Percentiles rank a stretch among this genome's conserved stretches.
phyloP scores from a whole-genome alignment of 64 coral and sea anemone species.

The Astreopora myriophthalma region DNA sequence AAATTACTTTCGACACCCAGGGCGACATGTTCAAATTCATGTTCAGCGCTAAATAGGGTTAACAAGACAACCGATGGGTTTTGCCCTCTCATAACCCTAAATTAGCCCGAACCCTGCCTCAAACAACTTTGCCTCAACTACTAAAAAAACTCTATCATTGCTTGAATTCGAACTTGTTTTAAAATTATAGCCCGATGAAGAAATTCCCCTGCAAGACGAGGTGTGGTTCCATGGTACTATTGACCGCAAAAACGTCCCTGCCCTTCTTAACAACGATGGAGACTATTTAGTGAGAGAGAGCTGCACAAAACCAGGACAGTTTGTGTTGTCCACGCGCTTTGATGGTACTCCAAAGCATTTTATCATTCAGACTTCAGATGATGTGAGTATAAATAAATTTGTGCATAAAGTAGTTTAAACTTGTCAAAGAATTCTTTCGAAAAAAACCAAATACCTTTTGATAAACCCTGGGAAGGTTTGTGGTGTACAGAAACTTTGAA shows the following conservation, averaged over 20 bases:
- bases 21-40: too few species aligned
- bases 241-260: slow-evolving; percentile 64
- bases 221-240: slow-evolving; percentile 94
- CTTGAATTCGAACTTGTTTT: neutral
- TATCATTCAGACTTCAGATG: slow-evolving; percentile 82
- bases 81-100: too few species aligned
- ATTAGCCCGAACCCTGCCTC: too few species aligned
- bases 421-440: too few species aligned
- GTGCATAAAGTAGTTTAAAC: too few species aligned
- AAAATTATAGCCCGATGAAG: slow-evolving; percentile 69
- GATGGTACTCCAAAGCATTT: slow-evolving; percentile 67
- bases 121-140: too few species aligned
- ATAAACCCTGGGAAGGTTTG: too few species aligned
- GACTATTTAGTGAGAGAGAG: slow-evolving; percentile 97
- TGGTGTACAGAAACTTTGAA: too few species aligned
- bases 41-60: too few species aligned
- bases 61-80: too few species aligned
- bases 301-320: slow-evolving; percentile 82
- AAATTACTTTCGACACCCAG: too few species aligned
- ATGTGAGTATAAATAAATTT: slow-evolving; percentile 60
- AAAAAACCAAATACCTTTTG: too few species aligned
- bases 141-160: neutral
- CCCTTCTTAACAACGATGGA: slow-evolving; percentile 66
- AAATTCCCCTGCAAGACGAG: slow-evolving; percentile 80
- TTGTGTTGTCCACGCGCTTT: slow-evolving; percentile 83